phyloP scores from a whole-genome alignment of 2,888 invertebrate genomes.

The Magallana nippona region DNA sequence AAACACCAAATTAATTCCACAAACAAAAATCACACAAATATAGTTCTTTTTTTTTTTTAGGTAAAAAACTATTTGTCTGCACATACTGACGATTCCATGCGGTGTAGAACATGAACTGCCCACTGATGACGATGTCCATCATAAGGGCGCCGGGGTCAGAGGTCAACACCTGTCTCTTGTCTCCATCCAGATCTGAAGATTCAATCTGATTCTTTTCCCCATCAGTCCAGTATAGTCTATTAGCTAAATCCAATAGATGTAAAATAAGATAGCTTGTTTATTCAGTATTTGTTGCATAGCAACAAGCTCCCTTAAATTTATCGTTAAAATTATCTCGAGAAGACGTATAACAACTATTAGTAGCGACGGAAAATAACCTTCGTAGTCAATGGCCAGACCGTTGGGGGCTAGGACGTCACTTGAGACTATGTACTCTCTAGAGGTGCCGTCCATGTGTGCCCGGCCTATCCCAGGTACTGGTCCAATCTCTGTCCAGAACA shows the following conservation, averaged over 20 bases:
- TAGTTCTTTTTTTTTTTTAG: too few species aligned
- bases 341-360: too few species aligned
- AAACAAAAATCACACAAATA: background rate
- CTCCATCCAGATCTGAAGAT: background rate
- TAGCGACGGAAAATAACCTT: background rate
- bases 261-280: too few species aligned
- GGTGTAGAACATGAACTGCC: constrained; percentile 21
- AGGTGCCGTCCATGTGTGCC: background rate
- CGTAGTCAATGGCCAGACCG: background rate
- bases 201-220: background rate
- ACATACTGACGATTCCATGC: constrained; percentile 33
- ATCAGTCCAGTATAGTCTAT: constrained; percentile 34
- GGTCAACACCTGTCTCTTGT: background rate
- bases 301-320: too few species aligned
- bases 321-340: too few species aligned
- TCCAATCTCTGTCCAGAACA: constrained; percentile 13
- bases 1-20: background rate
- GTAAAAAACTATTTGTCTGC: background rate
- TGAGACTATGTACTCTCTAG: background rate
- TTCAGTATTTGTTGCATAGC: too few species aligned
- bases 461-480: background rate
- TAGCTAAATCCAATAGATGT: background rate
- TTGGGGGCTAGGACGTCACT: background rate
- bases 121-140: background rate
- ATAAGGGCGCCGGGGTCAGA: background rate